Conservation (phyloP, 1,140 invertebrate species). For the Penaeus chinensis region DNA sequence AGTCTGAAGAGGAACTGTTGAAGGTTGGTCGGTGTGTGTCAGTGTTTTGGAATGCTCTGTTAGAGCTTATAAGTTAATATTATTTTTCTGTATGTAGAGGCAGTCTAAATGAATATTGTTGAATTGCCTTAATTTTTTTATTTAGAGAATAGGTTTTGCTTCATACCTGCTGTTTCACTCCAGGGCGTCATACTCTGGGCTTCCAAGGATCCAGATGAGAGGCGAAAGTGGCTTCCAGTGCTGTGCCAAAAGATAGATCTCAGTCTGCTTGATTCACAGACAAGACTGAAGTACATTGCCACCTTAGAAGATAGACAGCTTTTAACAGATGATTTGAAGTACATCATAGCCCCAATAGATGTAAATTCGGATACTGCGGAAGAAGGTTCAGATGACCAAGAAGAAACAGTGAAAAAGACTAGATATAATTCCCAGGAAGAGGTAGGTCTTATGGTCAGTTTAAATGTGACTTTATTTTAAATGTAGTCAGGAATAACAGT, state of each 20-base stretch:
- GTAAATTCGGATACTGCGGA: background rate
- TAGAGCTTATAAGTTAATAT: too few species aligned
- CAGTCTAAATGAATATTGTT: background rate
- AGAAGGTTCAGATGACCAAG: slow-evolving; percentile 21
- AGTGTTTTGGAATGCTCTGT: too few species aligned
- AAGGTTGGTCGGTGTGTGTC: too few species aligned
- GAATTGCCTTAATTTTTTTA: background rate
- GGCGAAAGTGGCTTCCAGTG: slow-evolving; percentile 29
- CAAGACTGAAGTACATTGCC: slow-evolving; percentile 24
- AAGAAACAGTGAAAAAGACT: background rate
- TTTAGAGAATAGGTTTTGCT: too few species aligned
- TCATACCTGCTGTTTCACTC: background rate
- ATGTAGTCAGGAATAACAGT: background rate
- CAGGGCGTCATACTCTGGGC: slow-evolving; percentile 42
- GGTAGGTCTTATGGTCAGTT: slow-evolving; percentile 6
- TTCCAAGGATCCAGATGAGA: slow-evolving; percentile 27
- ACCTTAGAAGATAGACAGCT: slow-evolving; percentile 35
- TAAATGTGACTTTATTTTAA: background rate
- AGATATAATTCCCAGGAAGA: slow-evolving; percentile 43
- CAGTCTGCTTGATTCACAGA: slow-evolving; percentile 6
- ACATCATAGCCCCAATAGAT: slow-evolving; percentile 16
- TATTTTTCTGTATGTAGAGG: too few species aligned
- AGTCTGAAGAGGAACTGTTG: slow-evolving; percentile 20
- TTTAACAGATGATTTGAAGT: slow-evolving; percentile 38
- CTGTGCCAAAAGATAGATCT: slow-evolving; percentile 40